Conservation (phyloP, 2,797 vertebrate species). For the Diceros bicornis region DNA sequence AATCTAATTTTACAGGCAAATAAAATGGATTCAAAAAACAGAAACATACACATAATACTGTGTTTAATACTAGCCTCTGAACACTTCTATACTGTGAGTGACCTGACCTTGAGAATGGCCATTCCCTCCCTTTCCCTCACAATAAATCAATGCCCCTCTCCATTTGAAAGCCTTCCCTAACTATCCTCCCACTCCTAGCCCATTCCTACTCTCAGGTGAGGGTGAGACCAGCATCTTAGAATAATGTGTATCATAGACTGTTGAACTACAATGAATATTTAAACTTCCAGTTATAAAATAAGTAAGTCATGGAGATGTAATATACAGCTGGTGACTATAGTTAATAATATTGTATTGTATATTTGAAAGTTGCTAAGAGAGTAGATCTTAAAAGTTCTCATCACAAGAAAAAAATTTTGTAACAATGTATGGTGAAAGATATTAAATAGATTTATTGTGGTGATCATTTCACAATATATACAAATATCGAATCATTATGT, state of each 20-base stretch:
- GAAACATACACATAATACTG: neutral
- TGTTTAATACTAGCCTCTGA: neutral
- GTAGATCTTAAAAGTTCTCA: neutral
- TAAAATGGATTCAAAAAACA: neutral
- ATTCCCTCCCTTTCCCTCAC: fast-evolving
- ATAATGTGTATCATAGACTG: neutral
- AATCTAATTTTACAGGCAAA: neutral
- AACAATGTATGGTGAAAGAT: too few relatives aligned
- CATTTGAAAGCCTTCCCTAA: neutral
- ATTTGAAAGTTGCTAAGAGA: neutral
- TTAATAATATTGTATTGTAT: neutral
- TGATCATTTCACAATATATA: neutral
- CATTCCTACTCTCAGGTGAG: neutral
- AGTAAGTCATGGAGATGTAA: neutral
- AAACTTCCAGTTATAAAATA: neutral
- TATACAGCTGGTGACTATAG: neutral
- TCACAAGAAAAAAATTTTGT: neutral
- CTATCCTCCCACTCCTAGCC: too few relatives aligned
- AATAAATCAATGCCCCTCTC: neutral
- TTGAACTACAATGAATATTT: neutral
- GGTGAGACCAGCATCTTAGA: neutral
- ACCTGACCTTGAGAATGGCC: neutral
- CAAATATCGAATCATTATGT: neutral
- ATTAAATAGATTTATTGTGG: neutral
- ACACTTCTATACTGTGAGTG: neutral